Evolutionary conservation across 2,113 vertebrate species (phyloP), one percentile per base, ranked within the genome.

Genomic region (Tretioscincus oriximinensis): DNA sequence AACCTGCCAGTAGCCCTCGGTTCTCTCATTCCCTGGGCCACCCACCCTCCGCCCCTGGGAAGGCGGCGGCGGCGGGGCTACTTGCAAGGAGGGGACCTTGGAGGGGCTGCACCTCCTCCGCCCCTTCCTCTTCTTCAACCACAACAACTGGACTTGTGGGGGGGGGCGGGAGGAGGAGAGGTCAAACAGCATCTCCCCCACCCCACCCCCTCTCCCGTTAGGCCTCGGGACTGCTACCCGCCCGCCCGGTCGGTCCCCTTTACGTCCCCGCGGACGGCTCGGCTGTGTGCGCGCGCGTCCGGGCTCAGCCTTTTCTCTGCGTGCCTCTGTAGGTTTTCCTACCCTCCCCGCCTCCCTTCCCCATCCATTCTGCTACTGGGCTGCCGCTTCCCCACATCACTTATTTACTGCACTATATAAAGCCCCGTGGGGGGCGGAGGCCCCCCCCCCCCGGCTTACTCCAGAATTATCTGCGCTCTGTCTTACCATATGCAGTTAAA

Each of bases 81-180:
- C 91, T 92, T 85, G 81, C 90, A 69, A 58, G 86, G 78, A 91
- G 87, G 85, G 73, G 82, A 78, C 86, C 85, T 54, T 82, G 76
- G 85, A 90, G 86, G 81, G 83, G 90, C 91, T 86, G 90, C 91
- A 85, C 86, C 88, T 88, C 86, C 88, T 88, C 91, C 85, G 80
- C 89, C 90, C 86, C 89, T 41, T 85, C 84, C 81, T 84, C 84
- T 88, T 87, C 77, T 41, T 41, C 35, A 41, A 41, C 35, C 35
- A 41, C 35, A 71, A 83, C 70, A 58, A 73, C 84, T 80, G 88
- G 88, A 82, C 82, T 76, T 85, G 84, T 71, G 45, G 84, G 82
- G 80, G 82, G 85, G 82, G 45, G 82, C 73, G 51, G 77, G 28
- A 63, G 22, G 0, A 2, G 83, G 41, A 82, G 71, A 85, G 79